phyloP scores from a whole-genome alignment of 2,888 invertebrate species.

The Agrypnus murinus region DNA sequence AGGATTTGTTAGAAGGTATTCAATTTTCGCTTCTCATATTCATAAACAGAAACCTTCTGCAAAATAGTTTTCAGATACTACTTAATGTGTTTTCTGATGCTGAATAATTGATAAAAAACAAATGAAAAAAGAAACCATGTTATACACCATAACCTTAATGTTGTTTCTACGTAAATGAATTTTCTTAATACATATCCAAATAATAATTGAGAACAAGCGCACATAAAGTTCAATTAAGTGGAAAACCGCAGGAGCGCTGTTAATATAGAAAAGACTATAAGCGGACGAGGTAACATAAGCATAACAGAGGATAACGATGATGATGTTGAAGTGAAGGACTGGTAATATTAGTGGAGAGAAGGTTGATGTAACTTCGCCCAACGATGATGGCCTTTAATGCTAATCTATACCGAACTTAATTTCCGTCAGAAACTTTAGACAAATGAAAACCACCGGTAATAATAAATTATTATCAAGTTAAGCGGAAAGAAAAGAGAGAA shows the following conservation, averaged over 20 bases:
- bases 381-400: constrained; percentile 31
- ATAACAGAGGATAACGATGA: constrained; percentile 52
- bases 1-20: no score
- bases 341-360: constrained; percentile 43
- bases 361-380: constrained; percentile 38
- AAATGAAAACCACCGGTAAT: constrained; percentile 13
- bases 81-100: no score
- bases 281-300: constrained; percentile 48
- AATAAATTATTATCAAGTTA: background rate
- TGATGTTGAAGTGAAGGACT: constrained; percentile 47
- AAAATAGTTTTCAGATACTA: no score
- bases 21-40: no score
- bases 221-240: constrained; percentile 47
- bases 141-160: no score
- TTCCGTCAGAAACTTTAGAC: background rate
- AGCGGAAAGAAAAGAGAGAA: no score
- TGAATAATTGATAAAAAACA: no score
- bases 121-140: no score
- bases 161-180: background rate
- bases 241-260: constrained; percentile 44
- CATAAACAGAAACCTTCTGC: no score
- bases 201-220: constrained; percentile 36
- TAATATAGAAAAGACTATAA: constrained; percentile 46
- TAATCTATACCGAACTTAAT: constrained; percentile 38
- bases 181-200: background rate